Evolutionary conservation across 2,888 invertebrate species (phyloP), one percentile per base, ranked within the genome.

Genomic region (Sipha maydis): DNA sequence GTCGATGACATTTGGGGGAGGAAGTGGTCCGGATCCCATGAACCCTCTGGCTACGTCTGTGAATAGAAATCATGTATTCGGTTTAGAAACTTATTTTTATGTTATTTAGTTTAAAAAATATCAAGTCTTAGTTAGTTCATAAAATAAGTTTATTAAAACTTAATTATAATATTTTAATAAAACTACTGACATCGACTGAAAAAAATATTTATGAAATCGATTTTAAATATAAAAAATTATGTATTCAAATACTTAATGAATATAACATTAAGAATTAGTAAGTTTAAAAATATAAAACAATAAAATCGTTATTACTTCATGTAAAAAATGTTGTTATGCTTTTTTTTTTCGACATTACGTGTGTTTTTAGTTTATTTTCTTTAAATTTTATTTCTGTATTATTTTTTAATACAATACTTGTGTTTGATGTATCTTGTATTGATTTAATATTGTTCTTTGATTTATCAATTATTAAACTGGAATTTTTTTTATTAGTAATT

Each of bases 401-500:
- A 61, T 61, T 61, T 61, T 61, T 61, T 7, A 25, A 21, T 25
- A 41, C 11, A 41, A 76, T 67, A 80, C 41, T 67, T 28, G 1
- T 28, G 67, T 80, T 67, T 19, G 61, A 67, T 19, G 79, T 1
- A 38, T 38, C 17, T n/a, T 48, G 31, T 71, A 54, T 11, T 19
- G 34, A 17, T 4, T 56, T 56, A 5, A 11, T 34, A 9, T 11
- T 73, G 54, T n/a, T 21, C 5, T 83, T 61, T 1, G 38, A 56
- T 38, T 56, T 56, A 19, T 48, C 17, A 11, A 21, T 7, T 9
- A 25, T 8, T 38, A 4, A 2, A 14, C 69, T 17, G 11, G 34
- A 19, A n/a, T 34, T 85, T 54, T 85, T 85, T n/a, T 48, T 69
- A 14, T 34, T 54, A 1, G 86, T 80, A n/a, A n/a, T n/a, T n/a